These are phyloP conservation scores for Petrocephalus sullivani DNA, from an alignment of 2,797 vertebrate species.

Conservation along the genomic window DNA sequence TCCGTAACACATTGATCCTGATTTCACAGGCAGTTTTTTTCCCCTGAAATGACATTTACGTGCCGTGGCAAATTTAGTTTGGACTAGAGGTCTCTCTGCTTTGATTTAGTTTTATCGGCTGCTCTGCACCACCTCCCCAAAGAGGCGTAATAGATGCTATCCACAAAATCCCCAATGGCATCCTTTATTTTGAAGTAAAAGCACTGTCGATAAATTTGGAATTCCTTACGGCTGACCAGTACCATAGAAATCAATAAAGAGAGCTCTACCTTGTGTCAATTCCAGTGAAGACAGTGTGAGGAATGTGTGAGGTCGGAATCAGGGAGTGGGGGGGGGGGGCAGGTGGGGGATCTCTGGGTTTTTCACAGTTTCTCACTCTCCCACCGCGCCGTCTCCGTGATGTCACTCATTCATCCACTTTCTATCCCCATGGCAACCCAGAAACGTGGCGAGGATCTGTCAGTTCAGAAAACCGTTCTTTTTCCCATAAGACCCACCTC, in stretches of 20 bases:
- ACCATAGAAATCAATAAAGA: neutral
- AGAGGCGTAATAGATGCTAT: neutral
- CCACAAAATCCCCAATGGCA: neutral
- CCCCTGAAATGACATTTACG: neutral
- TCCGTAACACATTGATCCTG: neutral
- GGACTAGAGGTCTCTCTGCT: neutral
- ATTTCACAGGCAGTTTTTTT: neutral
- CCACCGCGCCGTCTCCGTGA: slow-evolving; percentile 2
- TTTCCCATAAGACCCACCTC: neutral
- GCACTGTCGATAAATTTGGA: neutral
- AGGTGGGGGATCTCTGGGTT: neutral
- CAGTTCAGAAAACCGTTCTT: neutral
- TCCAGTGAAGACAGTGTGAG: neutral
- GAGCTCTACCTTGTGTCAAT: neutral
- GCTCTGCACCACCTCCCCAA: neutral
- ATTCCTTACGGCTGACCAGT: neutral
- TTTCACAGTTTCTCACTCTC: slow-evolving; percentile 11
- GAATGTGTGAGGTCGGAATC: neutral
- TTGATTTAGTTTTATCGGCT: neutral
- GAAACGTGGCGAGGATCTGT: neutral
- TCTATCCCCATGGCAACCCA: slow-evolving; percentile 18
- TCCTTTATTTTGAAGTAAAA: neutral
- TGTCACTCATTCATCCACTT: slow-evolving; percentile 18
- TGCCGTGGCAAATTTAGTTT: neutral
- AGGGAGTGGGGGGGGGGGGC: neutral